Evolutionary conservation across 2,797 vertebrate species (phyloP), one percentile per base, ranked within the genome.

Genomic region (Alauda arvensis): DNA sequence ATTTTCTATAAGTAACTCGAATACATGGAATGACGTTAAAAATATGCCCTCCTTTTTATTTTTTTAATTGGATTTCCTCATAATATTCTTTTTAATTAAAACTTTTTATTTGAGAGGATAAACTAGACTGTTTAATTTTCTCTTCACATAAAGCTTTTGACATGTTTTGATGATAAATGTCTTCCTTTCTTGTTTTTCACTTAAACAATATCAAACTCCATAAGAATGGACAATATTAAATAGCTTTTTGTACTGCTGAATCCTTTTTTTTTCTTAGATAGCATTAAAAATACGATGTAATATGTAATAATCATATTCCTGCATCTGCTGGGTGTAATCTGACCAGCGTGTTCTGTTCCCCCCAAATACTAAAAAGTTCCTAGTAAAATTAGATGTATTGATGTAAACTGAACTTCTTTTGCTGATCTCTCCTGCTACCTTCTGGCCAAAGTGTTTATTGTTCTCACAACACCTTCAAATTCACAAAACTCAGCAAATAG

Each of bases 401-500:
- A 24, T 9, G 24, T 16, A 39, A 89, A 45, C 1, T 8, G 14
- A 75, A 33, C 48, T 60, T 76, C 40, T 79, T 71, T 61, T 31
- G 48, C 43, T 76, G 65, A 56, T 69, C 67, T 91, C 63, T 89
- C 52, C 77, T 91, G 91, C 86, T 76, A 21, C 71, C 88, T 92
- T 49, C 88, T 92, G 94, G 85, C n/a, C 42, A 39, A 81, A 86
- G 12, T 42, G 48, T 60, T 91, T 18, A 66, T 56, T 78, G 53
- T 25, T 69, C 71, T 76, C 21, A 43, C 10, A 55, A 34, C 11
- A 14, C 9, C 48, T 83, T 37, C 1, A 0, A 13, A 15, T 46
- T 57, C 9, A 28, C 20, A 25, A 75, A 56, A 72, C 25, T 2
- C 33, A 52, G 33, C 28, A 72, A 78, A 34, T 16, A 45, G 25